phyloP scores from a whole-genome alignment of 2,113 vertebrate genomes.

The Hirundichthys speculiger region DNA sequence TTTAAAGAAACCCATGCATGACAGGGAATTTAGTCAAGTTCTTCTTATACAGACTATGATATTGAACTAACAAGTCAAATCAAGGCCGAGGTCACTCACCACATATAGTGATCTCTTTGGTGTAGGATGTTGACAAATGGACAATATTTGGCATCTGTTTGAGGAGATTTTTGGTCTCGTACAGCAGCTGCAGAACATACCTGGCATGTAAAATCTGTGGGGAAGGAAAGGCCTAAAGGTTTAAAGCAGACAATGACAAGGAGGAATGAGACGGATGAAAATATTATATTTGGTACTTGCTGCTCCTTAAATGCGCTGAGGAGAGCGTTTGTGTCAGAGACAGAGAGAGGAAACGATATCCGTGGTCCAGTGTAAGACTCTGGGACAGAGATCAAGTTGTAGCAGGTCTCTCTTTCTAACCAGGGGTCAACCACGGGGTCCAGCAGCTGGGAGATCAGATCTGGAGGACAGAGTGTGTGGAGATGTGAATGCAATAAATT shows the following conservation, averaged over 20 bases:
- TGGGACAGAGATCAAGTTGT: conserved; percentile 82
- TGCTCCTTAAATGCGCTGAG: conserved; percentile 88
- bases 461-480: conserved; percentile 43
- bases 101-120: conserved; percentile 86
- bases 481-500: not conserved
- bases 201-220: conserved; percentile 89
- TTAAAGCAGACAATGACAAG: not conserved
- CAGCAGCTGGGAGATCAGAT: conserved; percentile 84
- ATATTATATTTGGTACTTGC: conserved; percentile 76
- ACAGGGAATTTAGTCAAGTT: no score
- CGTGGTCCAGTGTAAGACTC: conserved; percentile 88
- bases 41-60: no score
- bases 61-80: not conserved
- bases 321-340: conserved; percentile 83
- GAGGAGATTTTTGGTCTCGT: conserved; percentile 88
- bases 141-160: conserved; percentile 91
- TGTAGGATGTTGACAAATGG: conserved; percentile 85
- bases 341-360: conserved; percentile 89
- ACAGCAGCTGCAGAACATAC: conserved; percentile 90
- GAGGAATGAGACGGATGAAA: not conserved
- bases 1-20: no score
- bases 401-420: conserved; percentile 68
- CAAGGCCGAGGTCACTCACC: conserved; percentile 30
- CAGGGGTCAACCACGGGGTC: conserved; percentile 71
- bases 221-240: not conserved